Evolutionary conservation across 2,113 vertebrate species (phyloP).

Genomic region (Melanerpes aurifrons): DNA sequence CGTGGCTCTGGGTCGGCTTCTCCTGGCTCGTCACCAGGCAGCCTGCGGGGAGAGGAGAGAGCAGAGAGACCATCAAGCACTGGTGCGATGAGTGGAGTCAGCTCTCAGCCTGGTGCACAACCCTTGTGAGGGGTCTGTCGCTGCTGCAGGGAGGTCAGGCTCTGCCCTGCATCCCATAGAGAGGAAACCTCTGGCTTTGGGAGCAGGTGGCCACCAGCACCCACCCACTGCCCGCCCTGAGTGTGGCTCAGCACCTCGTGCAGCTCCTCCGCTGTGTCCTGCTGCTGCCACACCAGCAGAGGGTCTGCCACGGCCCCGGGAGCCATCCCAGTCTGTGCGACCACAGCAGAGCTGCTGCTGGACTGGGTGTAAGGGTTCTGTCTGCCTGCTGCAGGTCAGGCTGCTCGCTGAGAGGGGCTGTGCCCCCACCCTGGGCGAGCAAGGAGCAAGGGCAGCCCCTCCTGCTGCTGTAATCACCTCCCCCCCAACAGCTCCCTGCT

Average conservation of each 20-base stretch:
- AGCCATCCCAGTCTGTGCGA: not conserved
- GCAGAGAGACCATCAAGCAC: not conserved
- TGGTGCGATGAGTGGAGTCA: not conserved
- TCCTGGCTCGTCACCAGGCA: not conserved
- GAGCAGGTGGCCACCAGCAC: not conserved
- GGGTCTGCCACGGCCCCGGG: not conserved
- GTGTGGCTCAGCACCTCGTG: not conserved
- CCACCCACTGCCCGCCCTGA: not conserved
- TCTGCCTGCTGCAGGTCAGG: accelerated
- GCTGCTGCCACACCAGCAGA: not conserved
- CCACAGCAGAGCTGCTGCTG: not conserved
- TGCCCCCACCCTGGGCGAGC: not conserved
- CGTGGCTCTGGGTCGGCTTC: not conserved
- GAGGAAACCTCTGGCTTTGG: not conserved
- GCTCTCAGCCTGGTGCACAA: accelerated
- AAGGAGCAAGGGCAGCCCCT: not conserved
- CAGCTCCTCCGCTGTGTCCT: accelerated
- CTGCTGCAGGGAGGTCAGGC: not conserved
- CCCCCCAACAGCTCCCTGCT: not conserved
- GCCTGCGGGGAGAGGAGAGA: not conserved
- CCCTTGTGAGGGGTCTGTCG: not conserved
- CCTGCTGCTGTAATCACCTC: not conserved
- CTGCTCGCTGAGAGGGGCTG: not conserved
- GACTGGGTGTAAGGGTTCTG: not conserved
- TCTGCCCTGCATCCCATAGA: not conserved